A percentile compares a stretch with the other conserved stretches of the same genome.
Evolutionary conservation across 2,113 vertebrate genomes (phyloP).

Genomic region (Amazona vittata): DNA sequence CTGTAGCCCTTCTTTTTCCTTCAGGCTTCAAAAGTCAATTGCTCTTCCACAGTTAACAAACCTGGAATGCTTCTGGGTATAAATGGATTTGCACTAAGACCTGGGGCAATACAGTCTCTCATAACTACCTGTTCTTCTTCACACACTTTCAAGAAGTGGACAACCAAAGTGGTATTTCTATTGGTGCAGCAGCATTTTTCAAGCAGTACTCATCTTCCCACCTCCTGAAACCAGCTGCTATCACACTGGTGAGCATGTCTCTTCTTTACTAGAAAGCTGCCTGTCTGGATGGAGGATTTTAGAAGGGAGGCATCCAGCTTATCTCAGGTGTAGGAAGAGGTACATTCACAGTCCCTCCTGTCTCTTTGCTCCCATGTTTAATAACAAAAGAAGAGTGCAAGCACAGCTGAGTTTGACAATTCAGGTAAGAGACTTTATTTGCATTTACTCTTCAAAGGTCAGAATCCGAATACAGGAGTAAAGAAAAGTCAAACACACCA

Average conservation of each 20-base stretch:
- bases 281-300: not conserved
- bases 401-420: not conserved
- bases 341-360: not conserved
- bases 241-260: accelerated
- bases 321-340: not conserved
- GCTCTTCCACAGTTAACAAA: not conserved
- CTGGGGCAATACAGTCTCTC: not conserved
- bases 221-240: not conserved
- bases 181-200: not conserved
- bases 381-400: not conserved
- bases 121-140: not conserved
- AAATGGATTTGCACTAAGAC: not conserved
- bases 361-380: not conserved
- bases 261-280: not conserved
- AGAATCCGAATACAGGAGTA: not conserved
- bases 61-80: not conserved
- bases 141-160: not conserved
- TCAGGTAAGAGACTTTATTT: not conserved
- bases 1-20: not conserved
- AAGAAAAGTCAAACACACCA: constrained; percentile 3
- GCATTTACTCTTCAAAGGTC: not conserved
- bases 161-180: not conserved
- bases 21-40: not conserved
- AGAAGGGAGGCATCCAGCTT: not conserved
- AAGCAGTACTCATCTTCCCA: not conserved